A percentile compares a stretch with the other conserved stretches of the same genome.
Conservation (phyloP, 1,140 invertebrate species). For the Bombyx mandarina region DNA sequence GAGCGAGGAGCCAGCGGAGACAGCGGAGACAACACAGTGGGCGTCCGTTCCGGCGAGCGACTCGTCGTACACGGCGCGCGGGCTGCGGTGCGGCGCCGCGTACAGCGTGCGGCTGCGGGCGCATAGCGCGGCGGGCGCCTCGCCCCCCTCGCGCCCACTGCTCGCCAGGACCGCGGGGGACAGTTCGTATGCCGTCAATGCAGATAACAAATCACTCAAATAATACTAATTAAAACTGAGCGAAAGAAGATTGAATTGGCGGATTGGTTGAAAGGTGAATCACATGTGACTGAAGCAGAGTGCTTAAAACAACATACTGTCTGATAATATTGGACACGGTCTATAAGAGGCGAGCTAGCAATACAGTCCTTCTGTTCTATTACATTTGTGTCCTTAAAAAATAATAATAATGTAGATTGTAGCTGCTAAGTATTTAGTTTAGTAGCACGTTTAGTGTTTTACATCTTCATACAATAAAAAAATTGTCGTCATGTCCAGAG, state of each 20-base stretch:
- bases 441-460: no score
- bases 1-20: slow-evolving; percentile 16
- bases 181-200: slow-evolving; percentile 45
- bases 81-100: slow-evolving; percentile 80
- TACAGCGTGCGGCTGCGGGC: slow-evolving; percentile 81
- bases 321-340: no score
- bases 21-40: slow-evolving; percentile 42
- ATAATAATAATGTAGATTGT: no score
- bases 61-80: slow-evolving; percentile 71
- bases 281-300: no score
- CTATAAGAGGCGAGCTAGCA: no score
- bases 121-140: slow-evolving; percentile 80
- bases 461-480: neutral
- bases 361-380: no score
- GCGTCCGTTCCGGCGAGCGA: slow-evolving; percentile 79
- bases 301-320: no score
- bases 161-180: slow-evolving; percentile 79
- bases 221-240: neutral
- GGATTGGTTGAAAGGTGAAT: no score
- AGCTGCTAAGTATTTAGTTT: no score
- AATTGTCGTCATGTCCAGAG: neutral
- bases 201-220: neutral
- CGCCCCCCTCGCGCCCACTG: slow-evolving; percentile 78
- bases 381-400: no score
- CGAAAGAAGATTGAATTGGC: no score